Evolutionary conservation across 2,113 vertebrate species (phyloP), one percentile per base, ranked within the genome.

Genomic region (Tenrec ecaudatus): DNA sequence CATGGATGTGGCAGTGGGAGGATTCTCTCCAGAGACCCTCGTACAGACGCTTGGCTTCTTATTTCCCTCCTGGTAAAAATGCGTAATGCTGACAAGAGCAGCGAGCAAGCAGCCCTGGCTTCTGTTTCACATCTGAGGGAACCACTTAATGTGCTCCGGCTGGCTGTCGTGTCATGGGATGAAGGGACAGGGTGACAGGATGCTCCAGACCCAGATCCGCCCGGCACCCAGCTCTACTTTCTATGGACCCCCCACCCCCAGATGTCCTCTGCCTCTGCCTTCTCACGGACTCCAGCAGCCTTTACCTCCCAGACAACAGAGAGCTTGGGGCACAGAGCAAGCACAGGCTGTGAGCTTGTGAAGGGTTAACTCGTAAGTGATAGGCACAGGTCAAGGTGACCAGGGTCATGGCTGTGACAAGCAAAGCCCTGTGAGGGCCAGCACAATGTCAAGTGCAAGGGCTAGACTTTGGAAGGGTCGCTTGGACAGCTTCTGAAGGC

Each of bases 41-140:
- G 0, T 16, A 53, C 29, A 86, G 62, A 82, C 25, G 31, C 64
- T 33, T 66, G 53, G 69, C 92, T 64, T 87, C 87, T 90, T 68
- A 27, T 92, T 88, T n/a, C 79, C 85, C 79, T 57, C 22, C 69
- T 73, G 86, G 66, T 90, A 83, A 86, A 91, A 79, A 80, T 7
- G 64, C 86, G 57, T 43, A 68, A 36, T 79, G 86, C 81, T 95
- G 71, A 77, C 69, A 17, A 58, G 62, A 38, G 79, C 75, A 53
- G 82, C 86, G 88, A 90, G 91, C 88, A 90, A 90, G 86, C 85
- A 86, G 69, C 80, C 5, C 9, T 71, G 82, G 76, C 80, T 87
- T 43, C 33, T 16, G 68, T 47, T 71, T 90, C 47, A 19, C 14
- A 0, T 79, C 88, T 83, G 64, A 69, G 47, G 36, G 87, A 94